A percentile compares a stretch with the other conserved stretches of the same genome.
Evolutionary conservation across 2,888 invertebrate genomes (phyloP).

Genomic region (Pollenia griseotomentosa): DNA sequence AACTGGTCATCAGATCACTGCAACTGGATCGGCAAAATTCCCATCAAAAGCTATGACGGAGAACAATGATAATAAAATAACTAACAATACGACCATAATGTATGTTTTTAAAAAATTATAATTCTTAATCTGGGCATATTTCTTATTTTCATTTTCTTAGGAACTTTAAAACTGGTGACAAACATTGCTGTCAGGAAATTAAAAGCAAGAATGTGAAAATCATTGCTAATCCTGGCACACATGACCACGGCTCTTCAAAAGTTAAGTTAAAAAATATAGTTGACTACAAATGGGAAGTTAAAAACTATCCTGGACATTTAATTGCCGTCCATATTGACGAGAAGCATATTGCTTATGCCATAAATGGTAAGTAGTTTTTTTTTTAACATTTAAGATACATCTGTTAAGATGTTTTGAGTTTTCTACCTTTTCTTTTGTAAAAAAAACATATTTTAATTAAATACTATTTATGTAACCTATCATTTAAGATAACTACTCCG

Average conservation of each 20-base stretch:
- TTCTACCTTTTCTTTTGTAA: background rate
- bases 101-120: conserved; percentile 21
- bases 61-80: conserved; percentile 32
- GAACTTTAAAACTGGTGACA: conserved; percentile 80
- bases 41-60: conserved; percentile 67
- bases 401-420: background rate
- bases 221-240: conserved; percentile 89
- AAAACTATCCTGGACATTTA: conserved; percentile 93
- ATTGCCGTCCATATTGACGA: conserved; percentile 94
- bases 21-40: background rate
- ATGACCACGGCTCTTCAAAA: conserved; percentile 93
- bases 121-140: background rate
- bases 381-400: background rate
- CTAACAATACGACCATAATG: conserved; percentile 47
- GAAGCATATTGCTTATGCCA: conserved; percentile 94
- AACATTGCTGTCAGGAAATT: conserved; percentile 81
- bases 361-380: conserved; percentile 88
- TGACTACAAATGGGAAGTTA: conserved; percentile 96
- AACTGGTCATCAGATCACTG: conserved; percentile 32
- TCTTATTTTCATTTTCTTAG: conserved; percentile 73
- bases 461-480: no score
- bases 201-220: conserved; percentile 87
- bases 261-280: conserved; percentile 95
- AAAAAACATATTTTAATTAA: no score
- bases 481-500: no score